Evolutionary conservation across 2,113 vertebrate genomes (phyloP).

Genomic region (Pandion haliaetus): DNA sequence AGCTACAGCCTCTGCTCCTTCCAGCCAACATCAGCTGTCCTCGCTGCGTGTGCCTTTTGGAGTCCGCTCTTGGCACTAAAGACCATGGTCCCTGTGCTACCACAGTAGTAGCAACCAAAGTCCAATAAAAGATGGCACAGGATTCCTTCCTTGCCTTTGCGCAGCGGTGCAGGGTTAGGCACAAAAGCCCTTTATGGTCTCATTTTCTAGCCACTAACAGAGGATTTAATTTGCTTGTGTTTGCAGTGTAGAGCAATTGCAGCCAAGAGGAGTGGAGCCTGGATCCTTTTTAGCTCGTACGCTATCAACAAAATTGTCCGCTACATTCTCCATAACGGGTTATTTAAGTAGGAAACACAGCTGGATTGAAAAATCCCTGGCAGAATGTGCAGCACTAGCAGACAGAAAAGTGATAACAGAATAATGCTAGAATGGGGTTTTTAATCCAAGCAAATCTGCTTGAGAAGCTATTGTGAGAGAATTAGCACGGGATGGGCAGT

Average conservation of each 20-base stretch:
- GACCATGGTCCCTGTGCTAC: background rate
- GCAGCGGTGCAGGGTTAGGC: background rate
- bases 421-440: background rate
- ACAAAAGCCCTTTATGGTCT: background rate
- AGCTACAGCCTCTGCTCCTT: background rate
- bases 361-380: conserved; percentile 28
- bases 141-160: background rate
- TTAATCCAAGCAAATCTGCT: conserved; percentile 49
- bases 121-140: background rate
- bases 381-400: background rate
- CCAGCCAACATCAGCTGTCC: background rate
- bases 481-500: conserved; percentile 1
- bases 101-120: background rate
- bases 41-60: background rate
- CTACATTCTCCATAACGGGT: background rate
- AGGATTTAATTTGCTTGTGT: background rate
- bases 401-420: conserved; percentile 14
- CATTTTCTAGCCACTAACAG: background rate
- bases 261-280: background rate
- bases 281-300: background rate
- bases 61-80: background rate
- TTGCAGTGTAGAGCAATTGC: background rate
- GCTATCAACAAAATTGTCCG: background rate
- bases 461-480: conserved; percentile 13
- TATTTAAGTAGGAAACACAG: background rate